phyloP scores from a whole-genome alignment of 2,888 invertebrate species.

The Nomada lathburiana region DNA sequence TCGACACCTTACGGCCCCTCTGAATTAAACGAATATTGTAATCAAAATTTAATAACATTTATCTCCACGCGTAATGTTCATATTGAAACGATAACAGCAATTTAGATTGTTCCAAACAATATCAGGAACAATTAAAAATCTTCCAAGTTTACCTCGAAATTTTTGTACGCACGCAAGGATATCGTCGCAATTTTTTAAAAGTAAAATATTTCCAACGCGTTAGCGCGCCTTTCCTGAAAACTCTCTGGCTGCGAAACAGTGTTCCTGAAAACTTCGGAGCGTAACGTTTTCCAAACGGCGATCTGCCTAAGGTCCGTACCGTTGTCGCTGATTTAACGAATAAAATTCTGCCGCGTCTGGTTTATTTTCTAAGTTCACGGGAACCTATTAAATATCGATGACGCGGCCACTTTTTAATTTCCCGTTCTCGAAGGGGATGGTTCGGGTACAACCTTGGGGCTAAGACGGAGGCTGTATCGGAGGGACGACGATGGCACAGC shows the following conservation, averaged over 20 bases:
- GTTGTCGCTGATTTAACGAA: neutral
- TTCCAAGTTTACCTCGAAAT: no score
- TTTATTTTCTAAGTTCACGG: neutral
- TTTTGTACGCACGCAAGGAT: no score
- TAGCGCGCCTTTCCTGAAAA: neutral
- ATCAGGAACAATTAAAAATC: no score
- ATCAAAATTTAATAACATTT: no score
- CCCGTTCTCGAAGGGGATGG: neutral
- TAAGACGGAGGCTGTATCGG: neutral
- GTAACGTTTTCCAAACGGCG: neutral
- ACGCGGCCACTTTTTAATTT: slow-evolving; percentile 1
- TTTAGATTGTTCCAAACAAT: no score
- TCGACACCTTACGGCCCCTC: no score
- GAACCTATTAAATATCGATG: slow-evolving; percentile 7
- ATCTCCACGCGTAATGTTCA: no score
- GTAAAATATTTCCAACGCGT: no score
- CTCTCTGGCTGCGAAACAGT: neutral
- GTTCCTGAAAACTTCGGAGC: neutral
- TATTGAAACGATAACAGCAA: no score
- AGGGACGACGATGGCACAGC: slow-evolving; percentile 14
- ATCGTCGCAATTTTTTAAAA: neutral
- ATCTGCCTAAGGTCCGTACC: neutral
- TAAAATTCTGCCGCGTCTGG: neutral
- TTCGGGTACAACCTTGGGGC: neutral
- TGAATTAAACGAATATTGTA: no score